Evolutionary conservation across 2,113 vertebrate genomes (phyloP), one percentile per base, ranked within the genome.

Genomic region (Mormyrus iriodes): DNA sequence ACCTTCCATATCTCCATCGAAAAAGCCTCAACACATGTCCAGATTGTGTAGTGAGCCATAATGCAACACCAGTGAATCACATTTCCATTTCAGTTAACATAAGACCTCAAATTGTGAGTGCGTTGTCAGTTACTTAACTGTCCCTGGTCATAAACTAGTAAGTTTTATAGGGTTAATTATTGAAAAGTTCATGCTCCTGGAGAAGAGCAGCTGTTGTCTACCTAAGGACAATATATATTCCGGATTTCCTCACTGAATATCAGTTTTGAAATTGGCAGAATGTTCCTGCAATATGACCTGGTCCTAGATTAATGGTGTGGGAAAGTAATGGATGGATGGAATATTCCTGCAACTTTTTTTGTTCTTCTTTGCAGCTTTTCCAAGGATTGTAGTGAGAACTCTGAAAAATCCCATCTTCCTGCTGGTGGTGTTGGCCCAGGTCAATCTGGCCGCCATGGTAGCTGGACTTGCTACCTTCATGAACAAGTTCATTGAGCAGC

Each of bases 401-500:
- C 91, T 99, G 89, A 91, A 93, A 4, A 97, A 96, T 42, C 97
- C 98, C 0, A 91, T 98, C 89, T 99, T 95, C 92, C 94, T 99
- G 89, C 93, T 98, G 93, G 96, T 98, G 92, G 96, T 98, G 61
- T 91, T 99, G 94, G 96, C 97, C 0, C 97, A 98, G 93, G 97
- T 98, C 42, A 97, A 96, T 92, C 88, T 96, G 88, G 96, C 96
- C 0, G 97, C 95, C 79, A 96, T 97, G 96, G 94, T 96, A 0
- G 95, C 97, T 0, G 98, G 98, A 0, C 92, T 98, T 8, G 96
- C 96, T 17, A 99, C 97, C 0, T 99, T 99, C 92, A 96, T 98
- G 96, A 93, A 95, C 39, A 99, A 99, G 93, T 97, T 98, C 93
- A 95, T 99, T 21, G 98, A 99, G 94, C 95, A 93, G 0, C 98